Evolutionary conservation across 92 coral and sea anemone genomes (phyloP).

Genomic region (Phenganax subtilis): DNA sequence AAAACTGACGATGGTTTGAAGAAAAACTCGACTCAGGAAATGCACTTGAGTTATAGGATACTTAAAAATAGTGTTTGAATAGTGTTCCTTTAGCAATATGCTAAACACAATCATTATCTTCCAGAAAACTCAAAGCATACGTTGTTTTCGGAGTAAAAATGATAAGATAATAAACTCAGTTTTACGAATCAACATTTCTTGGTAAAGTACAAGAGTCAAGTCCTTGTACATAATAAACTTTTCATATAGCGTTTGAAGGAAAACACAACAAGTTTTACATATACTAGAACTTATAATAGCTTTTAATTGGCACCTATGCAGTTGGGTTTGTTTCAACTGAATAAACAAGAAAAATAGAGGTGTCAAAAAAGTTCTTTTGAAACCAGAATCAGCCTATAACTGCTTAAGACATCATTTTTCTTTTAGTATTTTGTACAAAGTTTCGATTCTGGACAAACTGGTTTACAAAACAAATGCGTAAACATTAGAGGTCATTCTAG

Average conservation of each 20-base stretch:
- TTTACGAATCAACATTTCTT: not conserved
- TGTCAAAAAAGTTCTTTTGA: no score
- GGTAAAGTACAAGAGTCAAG: not conserved
- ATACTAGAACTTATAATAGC: no score
- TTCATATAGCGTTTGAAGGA: not conserved
- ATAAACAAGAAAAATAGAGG: no score
- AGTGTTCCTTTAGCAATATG: not conserved
- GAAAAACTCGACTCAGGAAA: not conserved
- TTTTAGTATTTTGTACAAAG: not conserved
- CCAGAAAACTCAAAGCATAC: not conserved
- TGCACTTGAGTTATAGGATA: not conserved
- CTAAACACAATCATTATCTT: not conserved
- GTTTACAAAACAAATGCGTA: not conserved
- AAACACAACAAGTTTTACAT: no score
- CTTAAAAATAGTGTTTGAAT: not conserved
- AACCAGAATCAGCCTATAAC: no score
- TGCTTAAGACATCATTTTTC: not conserved
- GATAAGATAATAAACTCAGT: not conserved
- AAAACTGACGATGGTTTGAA: not conserved
- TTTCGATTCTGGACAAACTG: not conserved
- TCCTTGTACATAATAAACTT: not conserved
- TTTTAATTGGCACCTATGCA: no score
- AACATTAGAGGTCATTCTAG: constrained; percentile 8
- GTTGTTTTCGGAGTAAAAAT: not conserved
- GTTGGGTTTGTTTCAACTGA: no score